phyloP scores from a whole-genome alignment of 1,140 invertebrate genomes.

The Pseudachorutes palmiensis region DNA sequence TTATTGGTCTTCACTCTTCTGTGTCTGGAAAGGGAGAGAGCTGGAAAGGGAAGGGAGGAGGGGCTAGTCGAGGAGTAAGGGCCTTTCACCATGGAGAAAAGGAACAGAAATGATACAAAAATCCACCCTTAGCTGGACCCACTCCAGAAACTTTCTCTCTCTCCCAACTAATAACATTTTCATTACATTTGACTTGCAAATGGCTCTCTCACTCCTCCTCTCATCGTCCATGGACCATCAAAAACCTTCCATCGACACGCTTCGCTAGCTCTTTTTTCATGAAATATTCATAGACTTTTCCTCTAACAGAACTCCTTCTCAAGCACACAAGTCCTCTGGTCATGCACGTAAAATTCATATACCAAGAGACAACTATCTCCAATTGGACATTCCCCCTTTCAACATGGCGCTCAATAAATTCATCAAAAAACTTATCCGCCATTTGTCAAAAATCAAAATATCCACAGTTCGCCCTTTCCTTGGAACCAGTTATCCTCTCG shows the following conservation, averaged over 20 bases:
- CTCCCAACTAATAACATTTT: constrained; percentile 26
- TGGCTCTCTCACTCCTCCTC: neutral
- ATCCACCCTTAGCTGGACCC: neutral
- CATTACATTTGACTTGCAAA: constrained; percentile 21
- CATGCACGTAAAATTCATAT: neutral
- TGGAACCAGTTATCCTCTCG: too few relatives aligned
- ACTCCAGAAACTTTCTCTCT: constrained; percentile 8
- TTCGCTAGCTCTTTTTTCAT: constrained; percentile 21
- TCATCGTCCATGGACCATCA: neutral
- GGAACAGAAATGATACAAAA: neutral
- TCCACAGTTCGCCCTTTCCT: too few relatives aligned
- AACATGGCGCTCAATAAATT: too few relatives aligned
- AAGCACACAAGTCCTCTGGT: neutral
- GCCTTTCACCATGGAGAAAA: constrained; percentile 3
- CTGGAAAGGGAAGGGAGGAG: constrained; percentile 20
- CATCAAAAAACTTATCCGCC: too few relatives aligned
- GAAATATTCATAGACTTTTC: constrained; percentile 28
- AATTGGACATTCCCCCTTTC: too few relatives aligned
- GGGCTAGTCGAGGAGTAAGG: neutral
- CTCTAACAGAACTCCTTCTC: neutral
- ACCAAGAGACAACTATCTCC: too few relatives aligned
- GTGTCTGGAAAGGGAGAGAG: constrained; percentile 2
- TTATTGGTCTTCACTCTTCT: constrained; percentile 24
- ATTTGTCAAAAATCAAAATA: too few relatives aligned
- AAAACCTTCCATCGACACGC: neutral